Evolutionary conservation across 2,888 invertebrate species (phyloP).

Genomic region (Dicranocentrus wangi): DNA sequence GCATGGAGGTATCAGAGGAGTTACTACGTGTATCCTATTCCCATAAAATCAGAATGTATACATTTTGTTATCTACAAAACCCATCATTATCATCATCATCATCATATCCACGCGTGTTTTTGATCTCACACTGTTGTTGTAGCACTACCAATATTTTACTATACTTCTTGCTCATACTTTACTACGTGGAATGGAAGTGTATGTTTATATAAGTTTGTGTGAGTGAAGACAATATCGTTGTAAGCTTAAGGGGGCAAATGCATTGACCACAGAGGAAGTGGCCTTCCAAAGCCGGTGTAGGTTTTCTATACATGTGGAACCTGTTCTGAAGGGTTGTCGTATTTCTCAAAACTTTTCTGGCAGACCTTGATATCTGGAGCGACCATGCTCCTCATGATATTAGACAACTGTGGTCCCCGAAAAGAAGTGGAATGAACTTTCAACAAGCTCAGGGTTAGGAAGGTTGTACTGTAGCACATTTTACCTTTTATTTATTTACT

Average conservation of each 20-base stretch:
- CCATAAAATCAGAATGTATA: too few relatives aligned
- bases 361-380: conserved; percentile 53
- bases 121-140: neutral
- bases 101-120: neutral
- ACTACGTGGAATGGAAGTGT: neutral
- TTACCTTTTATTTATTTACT: neutral
- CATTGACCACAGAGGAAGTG: conserved; percentile 40
- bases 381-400: conserved; percentile 38
- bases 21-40: too few relatives aligned
- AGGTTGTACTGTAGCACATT: conserved; percentile 33
- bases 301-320: conserved; percentile 18
- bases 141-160: neutral
- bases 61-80: too few relatives aligned
- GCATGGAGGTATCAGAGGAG: too few relatives aligned
- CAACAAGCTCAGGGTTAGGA: conserved; percentile 54
- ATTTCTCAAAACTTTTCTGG: conserved; percentile 42
- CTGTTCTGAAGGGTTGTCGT: conserved; percentile 1
- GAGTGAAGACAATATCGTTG: neutral
- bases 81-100: neutral
- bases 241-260: conserved; percentile 1
- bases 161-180: neutral
- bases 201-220: too few relatives aligned
- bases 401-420: conserved; percentile 33
- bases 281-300: conserved; percentile 54
- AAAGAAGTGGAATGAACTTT: conserved; percentile 57